phyloP scores from a whole-genome alignment of 2,797 vertebrate genomes.

The Sebastes alutus region DNA sequence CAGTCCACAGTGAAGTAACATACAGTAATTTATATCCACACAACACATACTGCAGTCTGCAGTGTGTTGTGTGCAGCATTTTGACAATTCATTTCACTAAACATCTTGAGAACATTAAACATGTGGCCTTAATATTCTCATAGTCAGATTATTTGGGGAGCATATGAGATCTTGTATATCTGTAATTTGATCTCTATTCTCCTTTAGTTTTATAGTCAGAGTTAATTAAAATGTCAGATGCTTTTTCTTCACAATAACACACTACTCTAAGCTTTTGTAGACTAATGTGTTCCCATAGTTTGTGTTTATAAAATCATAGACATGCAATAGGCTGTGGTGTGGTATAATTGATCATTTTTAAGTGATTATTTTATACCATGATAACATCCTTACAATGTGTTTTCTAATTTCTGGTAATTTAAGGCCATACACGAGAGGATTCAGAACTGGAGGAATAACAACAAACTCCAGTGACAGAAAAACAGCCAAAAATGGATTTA shows the following conservation, averaged over 20 bases:
- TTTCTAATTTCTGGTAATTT: conserved; percentile 4
- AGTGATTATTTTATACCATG: background rate
- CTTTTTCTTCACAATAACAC: no score
- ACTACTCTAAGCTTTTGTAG: background rate
- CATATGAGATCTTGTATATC: background rate
- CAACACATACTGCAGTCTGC: background rate
- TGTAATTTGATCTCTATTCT: background rate
- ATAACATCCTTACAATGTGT: no score
- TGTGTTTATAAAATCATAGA: background rate
- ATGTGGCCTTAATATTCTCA: background rate
- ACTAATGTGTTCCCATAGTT: background rate
- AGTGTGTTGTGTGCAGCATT: background rate
- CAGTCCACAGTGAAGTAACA: background rate
- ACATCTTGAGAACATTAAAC: background rate
- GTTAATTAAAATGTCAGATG: background rate
- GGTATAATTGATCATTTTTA: background rate
- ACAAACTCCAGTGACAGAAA: conserved; percentile 73
- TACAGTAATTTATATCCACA: background rate
- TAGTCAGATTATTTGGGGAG: background rate
- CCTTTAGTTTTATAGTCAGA: background rate
- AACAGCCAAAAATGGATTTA: conserved; percentile 49
- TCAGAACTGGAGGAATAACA: conserved; percentile 69
- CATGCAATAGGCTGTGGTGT: background rate
- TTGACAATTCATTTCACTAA: background rate
- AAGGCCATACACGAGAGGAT: conserved; percentile 71